Conservation (phyloP, 2,113 vertebrate genomes). For the Gracilinanus agilis region DNA sequence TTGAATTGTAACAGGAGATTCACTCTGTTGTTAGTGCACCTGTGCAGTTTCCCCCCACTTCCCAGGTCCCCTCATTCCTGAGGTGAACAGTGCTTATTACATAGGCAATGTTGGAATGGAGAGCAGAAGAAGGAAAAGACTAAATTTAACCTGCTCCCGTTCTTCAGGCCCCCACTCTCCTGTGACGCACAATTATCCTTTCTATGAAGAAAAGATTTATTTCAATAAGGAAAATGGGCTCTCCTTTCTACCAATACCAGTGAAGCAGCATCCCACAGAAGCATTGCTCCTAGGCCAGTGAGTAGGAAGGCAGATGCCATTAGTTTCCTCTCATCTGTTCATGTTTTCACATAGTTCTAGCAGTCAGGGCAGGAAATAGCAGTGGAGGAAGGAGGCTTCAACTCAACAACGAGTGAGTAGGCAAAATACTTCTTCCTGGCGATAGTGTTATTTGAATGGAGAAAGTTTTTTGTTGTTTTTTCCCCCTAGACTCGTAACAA, state of each 20-base stretch:
- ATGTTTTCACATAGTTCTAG: constrained; percentile 61
- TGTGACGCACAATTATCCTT: constrained; percentile 72
- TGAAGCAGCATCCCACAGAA: constrained; percentile 59
- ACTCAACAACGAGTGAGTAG: neutral
- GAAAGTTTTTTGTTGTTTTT: constrained; percentile 10
- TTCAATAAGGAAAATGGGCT: constrained; percentile 70
- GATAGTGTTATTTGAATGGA: constrained; percentile 48
- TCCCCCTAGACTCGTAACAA: neutral
- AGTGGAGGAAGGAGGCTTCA: constrained; percentile 2
- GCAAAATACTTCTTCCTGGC: constrained; percentile 35
- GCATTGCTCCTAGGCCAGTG: constrained; percentile 25
- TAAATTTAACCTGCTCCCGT: constrained; percentile 66
- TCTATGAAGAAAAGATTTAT: constrained; percentile 65
- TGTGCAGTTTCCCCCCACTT: constrained; percentile 60
- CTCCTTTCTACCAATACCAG: constrained; percentile 52
- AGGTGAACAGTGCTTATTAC: constrained; percentile 52
- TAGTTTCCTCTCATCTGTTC: constrained; percentile 60
- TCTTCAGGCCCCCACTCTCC: constrained; percentile 70
- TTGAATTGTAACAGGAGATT: constrained; percentile 64
- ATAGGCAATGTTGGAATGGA: constrained; percentile 67
- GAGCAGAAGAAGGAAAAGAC: constrained; percentile 58
- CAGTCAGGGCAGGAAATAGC: constrained; percentile 52
- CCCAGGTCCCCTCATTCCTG: constrained; percentile 40
- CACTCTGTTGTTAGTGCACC: constrained; percentile 53
- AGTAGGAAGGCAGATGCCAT: constrained; percentile 65